Evolutionary conservation across 2,888 invertebrate genomes (phyloP).

Genomic region (Panzeria rudis): DNA sequence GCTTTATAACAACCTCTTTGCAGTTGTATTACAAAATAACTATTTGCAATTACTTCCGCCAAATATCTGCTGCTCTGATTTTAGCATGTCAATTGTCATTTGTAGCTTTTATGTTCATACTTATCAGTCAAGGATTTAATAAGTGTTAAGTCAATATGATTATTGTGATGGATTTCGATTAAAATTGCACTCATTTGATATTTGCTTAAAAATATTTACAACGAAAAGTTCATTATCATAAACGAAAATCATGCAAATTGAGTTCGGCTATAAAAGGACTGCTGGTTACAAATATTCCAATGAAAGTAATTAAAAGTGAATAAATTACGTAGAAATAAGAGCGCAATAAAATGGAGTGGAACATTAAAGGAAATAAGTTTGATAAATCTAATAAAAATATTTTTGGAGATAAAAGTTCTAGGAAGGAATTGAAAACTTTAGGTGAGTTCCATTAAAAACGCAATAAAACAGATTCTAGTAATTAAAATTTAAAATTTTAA

Average conservation of each 20-base stretch:
- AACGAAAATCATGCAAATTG: constrained; percentile 27
- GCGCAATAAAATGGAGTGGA: constrained; percentile 14
- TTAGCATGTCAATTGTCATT: constrained; percentile 74
- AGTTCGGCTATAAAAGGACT: constrained; percentile 41
- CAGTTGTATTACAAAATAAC: background rate
- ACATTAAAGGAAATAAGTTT: constrained; percentile 37
- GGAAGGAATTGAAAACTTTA: background rate
- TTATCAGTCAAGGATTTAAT: constrained; percentile 74
- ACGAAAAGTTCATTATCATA: constrained; percentile 5
- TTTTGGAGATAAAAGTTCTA: constrained; percentile 4
- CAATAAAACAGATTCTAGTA: background rate
- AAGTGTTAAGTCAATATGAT: constrained; percentile 78
- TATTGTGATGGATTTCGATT: constrained; percentile 75
- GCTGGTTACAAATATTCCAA: background rate
- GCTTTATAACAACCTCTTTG: background rate
- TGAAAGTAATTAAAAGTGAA: constrained; percentile 44
- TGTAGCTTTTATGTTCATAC: constrained; percentile 43
- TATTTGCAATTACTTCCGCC: background rate
- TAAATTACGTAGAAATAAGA: background rate
- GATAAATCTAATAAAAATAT: constrained; percentile 48
- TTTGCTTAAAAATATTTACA: constrained; percentile 58
- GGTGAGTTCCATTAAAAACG: constrained; percentile 8
- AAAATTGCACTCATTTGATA: constrained; percentile 72
- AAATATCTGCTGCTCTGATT: constrained; percentile 10
- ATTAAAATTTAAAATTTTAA: background rate